Conservation (phyloP, 2,797 vertebrate genomes). For the Hydrocynus forskahlii region DNA sequence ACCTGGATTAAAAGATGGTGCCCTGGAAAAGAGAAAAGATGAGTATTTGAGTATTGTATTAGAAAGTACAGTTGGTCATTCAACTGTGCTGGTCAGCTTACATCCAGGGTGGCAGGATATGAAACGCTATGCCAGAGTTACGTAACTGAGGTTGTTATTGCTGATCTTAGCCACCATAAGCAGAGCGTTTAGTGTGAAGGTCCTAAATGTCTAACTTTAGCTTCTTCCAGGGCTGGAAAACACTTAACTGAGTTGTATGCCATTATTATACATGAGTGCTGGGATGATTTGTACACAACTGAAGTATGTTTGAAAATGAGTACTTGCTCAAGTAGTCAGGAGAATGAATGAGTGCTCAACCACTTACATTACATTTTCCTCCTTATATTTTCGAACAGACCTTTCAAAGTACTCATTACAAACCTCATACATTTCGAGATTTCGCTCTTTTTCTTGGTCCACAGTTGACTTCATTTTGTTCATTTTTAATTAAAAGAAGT, state of each 20-base stretch:
- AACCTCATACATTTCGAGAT: too few species aligned
- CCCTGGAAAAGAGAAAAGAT: conserved; percentile 48
- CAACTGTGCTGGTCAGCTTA: conserved; percentile 13
- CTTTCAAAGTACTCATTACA: too few species aligned
- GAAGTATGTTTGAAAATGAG: too few species aligned
- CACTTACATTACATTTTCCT: too few species aligned
- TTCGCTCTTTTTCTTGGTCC: too few species aligned
- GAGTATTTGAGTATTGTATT: conserved; percentile 8
- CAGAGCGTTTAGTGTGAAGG: neutral
- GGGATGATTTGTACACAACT: too few species aligned
- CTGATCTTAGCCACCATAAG: neutral
- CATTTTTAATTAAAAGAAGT: too few species aligned
- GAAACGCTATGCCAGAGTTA: conserved; percentile 9
- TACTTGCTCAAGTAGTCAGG: too few species aligned
- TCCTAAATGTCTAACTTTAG: neutral
- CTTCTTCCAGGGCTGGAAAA: neutral
- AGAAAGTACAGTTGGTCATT: conserved; percentile 5
- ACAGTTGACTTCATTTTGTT: too few species aligned
- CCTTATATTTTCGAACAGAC: too few species aligned
- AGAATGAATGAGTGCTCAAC: too few species aligned
- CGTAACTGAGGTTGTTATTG: conserved; percentile 11
- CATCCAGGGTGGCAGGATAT: neutral
- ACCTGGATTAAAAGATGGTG: conserved; percentile 48
- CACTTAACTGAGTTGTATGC: neutral
- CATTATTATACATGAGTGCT: too few species aligned